Evolutionary conservation across 2,888 invertebrate genomes (phyloP).

Genomic region (Cantharis rustica): DNA sequence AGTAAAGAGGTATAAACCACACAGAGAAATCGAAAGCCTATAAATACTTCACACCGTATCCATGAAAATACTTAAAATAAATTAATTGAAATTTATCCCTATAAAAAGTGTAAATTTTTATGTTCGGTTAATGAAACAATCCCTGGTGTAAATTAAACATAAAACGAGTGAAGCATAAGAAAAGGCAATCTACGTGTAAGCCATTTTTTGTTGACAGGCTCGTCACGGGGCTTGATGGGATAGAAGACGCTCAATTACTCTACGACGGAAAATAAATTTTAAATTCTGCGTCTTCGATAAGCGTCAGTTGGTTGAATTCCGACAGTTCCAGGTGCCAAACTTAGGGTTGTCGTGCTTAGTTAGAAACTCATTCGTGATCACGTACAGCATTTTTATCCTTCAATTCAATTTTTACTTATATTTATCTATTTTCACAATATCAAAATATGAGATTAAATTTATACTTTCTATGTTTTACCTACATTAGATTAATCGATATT

Average conservation of each 20-base stretch:
- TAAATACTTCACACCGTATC: neutral
- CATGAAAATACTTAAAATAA: neutral
- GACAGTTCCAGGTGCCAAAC: slow-evolving; percentile 28
- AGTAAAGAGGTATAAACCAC: no score
- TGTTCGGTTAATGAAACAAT: slow-evolving; percentile 17
- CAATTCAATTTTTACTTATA: slow-evolving; percentile 30
- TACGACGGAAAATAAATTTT: slow-evolving; percentile 29
- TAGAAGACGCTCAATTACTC: slow-evolving; percentile 31
- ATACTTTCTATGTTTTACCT: neutral
- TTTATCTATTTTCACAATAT: slow-evolving; percentile 27
- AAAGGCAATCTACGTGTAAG: slow-evolving; percentile 24
- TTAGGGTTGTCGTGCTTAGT: slow-evolving; percentile 2
- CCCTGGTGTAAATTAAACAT: slow-evolving; percentile 13
- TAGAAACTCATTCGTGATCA: slow-evolving; percentile 11
- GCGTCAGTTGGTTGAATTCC: slow-evolving; percentile 27
- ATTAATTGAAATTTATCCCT: slow-evolving; percentile 8
- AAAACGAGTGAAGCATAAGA: slow-evolving; percentile 22
- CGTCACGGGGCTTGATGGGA: slow-evolving; percentile 24
- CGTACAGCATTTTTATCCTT: slow-evolving; percentile 24
- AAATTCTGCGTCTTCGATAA: slow-evolving; percentile 27
- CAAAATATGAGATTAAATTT: neutral
- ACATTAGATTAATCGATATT: neutral
- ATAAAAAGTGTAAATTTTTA: slow-evolving; percentile 5
- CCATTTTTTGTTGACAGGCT: slow-evolving; percentile 27
- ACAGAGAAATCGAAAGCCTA: neutral